Base-by-base conservation (phyloP, 2,888 invertebrate species). In the Drosophila melanosoma region DNA sequence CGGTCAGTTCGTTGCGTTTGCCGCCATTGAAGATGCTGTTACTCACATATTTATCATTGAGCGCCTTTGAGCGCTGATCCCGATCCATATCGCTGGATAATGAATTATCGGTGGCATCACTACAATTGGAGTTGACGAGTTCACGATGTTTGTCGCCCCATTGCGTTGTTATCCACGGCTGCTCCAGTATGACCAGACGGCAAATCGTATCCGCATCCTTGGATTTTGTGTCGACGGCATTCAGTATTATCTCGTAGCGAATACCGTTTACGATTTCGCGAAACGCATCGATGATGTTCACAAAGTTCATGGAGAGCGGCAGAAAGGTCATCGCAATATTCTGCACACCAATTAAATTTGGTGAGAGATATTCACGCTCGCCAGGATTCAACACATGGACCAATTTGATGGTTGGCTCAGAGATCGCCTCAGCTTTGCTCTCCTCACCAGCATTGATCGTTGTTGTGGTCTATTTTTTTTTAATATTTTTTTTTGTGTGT, bases 91-190 rank as follows among this genome's bases (percentile, higher is more conserved):
- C 81, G 11, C 69, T 70, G 49, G 56, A 32, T 49, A 78, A 20
- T 6, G 81, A 65, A 62, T 87, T 88, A 4, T 69, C 81, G 20
- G 76, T 79, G 58, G 94, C 93, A 56, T 93, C 92, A 2, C 95
- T 96, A 87, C 96, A 96, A 86, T 96, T 96, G 81, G 96, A 96
- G 32, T 94, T 93, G 56, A 95, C 91, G 66, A 96, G 94, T 17
- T 95, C 94, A 86, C 95, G 95, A 53, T 94, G 94, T 90, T 94
- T 95, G 56, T 94, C 94, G 38, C 95, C 95, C 91, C 94, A 94
- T 17, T 94, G 90, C 61, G 94, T 93, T 86, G 93, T 94, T 33
- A 95, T 89, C 96, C 96, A 96, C 1, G 95, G 95, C 84, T 95
- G 95, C 89, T 96, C 95, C 65, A 95, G 91, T 82, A 95, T 94